Evolutionary conservation across 2,113 vertebrate genomes (phyloP).

Genomic region (Xiphophorus couchianus): DNA sequence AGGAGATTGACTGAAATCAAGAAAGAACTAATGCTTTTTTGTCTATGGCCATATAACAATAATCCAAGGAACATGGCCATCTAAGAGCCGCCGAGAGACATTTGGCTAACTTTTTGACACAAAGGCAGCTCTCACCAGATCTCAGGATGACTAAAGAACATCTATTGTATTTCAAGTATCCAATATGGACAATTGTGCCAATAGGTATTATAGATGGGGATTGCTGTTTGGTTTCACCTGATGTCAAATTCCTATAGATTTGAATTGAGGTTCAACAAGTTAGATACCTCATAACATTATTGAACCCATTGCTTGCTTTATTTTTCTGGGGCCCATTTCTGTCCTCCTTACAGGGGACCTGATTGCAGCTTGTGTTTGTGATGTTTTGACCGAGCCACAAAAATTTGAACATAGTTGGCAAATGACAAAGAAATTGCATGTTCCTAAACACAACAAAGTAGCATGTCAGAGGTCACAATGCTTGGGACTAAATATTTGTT

Average conservation of each 20-base stretch:
- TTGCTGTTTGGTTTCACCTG: too few species aligned
- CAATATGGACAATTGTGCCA: too few species aligned
- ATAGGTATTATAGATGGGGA: too few species aligned
- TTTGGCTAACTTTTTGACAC: not conserved
- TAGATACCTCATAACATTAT: not conserved
- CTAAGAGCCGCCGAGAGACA: not conserved
- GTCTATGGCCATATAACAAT: too few species aligned
- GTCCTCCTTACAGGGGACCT: not conserved
- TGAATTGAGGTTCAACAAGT: not conserved
- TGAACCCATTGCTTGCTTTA: not conserved
- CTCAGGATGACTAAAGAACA: too few species aligned
- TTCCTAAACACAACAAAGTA: not conserved
- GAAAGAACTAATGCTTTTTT: too few species aligned
- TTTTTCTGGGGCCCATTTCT: too few species aligned
- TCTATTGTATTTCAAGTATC: too few species aligned
- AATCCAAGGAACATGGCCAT: too few species aligned
- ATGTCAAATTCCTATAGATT: too few species aligned
- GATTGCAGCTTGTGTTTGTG: not conserved
- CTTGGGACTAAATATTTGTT: not conserved
- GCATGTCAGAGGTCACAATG: not conserved
- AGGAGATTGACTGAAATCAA: not conserved
- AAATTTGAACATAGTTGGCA: not conserved
- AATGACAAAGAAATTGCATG: not conserved
- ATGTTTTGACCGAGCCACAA: not conserved
- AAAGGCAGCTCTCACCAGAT: too few species aligned